Percentiles rank a stretch among this genome's conserved stretches.
Evolutionary conservation across 2,888 invertebrate genomes (phyloP).

Genomic region (Cloeon dipterum): DNA sequence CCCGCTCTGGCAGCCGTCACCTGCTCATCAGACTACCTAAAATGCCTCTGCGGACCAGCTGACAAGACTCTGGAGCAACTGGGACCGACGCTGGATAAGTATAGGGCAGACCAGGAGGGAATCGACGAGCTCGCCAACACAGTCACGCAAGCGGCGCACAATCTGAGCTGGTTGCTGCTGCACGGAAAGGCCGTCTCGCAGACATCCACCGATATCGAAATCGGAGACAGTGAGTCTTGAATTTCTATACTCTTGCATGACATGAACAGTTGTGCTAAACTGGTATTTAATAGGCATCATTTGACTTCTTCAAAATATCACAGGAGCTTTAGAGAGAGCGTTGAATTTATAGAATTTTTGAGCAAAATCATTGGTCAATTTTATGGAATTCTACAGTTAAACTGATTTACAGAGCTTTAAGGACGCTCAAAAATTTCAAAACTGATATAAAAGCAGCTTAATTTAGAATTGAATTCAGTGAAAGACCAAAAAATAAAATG

Average conservation of each 20-base stretch:
- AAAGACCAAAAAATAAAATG: too few species aligned
- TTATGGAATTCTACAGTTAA: too few species aligned
- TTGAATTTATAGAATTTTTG: conserved; percentile 25
- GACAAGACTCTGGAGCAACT: not conserved
- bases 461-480: too few species aligned
- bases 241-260: too few species aligned
- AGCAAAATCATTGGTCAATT: too few species aligned
- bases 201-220: conserved; percentile 41
- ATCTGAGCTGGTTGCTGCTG: conserved; percentile 20
- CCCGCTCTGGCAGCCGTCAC: conserved; percentile 38
- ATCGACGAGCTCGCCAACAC: conserved; percentile 17
- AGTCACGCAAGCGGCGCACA: conserved; percentile 18
- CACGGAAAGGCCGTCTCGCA: conserved; percentile 59
- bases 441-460: too few species aligned
- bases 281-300: too few species aligned
- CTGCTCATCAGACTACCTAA: conserved; percentile 25
- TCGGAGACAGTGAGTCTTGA: conserved; percentile 40
- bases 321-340: conserved; percentile 8
- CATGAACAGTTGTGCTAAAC: too few species aligned
- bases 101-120: not conserved
- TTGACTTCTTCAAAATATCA: not conserved
- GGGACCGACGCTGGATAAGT: not conserved
- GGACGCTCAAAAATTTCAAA: too few species aligned
- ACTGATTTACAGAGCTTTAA: too few species aligned
- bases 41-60: not conserved